Evolutionary conservation across 2,888 invertebrate species (phyloP).

Genomic region (Acronicta alni): DNA sequence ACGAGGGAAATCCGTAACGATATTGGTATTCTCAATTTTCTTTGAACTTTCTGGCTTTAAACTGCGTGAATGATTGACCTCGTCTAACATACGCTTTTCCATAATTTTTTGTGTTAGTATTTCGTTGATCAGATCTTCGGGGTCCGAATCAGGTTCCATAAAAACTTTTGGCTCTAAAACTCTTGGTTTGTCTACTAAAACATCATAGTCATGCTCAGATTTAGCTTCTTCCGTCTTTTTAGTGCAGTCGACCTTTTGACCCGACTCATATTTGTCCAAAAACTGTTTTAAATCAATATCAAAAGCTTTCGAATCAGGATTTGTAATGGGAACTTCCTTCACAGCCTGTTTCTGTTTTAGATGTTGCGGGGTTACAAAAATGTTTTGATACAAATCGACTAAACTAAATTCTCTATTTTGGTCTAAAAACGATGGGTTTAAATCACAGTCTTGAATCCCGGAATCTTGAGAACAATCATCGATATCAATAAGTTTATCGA

Average conservation of each 20-base stretch:
- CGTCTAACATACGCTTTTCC: conserved; percentile 15
- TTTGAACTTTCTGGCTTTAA: neutral
- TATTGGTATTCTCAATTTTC: neutral
- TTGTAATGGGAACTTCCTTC: neutral
- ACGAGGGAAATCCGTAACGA: conserved; percentile 4
- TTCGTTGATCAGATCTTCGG: conserved; percentile 44
- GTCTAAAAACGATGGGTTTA: conserved; percentile 23
- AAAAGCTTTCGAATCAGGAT: neutral
- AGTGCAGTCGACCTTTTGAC: conserved; percentile 36
- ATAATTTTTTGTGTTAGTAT: conserved; percentile 26
- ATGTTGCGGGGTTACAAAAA: conserved; percentile 41
- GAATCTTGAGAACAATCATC: conserved; percentile 28
- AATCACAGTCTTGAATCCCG: conserved; percentile 16
- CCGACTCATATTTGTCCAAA: conserved; percentile 40
- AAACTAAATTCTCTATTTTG: conserved; percentile 32
- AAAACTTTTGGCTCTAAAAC: conserved; percentile 25
- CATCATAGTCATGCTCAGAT: conserved; percentile 8
- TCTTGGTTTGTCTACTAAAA: conserved; percentile 18
- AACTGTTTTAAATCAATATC: conserved; percentile 33
- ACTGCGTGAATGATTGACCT: neutral
- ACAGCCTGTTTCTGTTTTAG: conserved; percentile 24
- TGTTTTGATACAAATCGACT: conserved; percentile 47
- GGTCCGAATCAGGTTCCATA: conserved; percentile 30
- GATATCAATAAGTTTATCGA: conserved; percentile 45
- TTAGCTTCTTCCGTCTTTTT: conserved; percentile 8